phyloP scores from a whole-genome alignment of 2,888 invertebrate genomes.

The Drosophila melanosoma region DNA sequence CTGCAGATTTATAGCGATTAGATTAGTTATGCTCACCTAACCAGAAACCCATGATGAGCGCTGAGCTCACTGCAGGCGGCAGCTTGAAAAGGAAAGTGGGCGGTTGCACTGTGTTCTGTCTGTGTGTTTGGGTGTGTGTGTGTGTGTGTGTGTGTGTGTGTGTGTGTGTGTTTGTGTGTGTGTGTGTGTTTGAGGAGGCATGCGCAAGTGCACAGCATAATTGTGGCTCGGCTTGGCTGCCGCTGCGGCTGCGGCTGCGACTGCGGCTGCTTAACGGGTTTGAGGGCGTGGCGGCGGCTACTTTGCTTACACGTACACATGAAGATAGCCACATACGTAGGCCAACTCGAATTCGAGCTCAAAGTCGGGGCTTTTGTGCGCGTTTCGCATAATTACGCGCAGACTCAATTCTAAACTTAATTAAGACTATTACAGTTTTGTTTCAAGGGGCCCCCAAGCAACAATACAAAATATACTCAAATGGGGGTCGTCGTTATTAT shows the following conservation, averaged over 20 bases:
- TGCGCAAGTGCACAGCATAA: slow-evolving; percentile 56
- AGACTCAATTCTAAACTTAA: slow-evolving; percentile 76
- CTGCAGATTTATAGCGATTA: slow-evolving; percentile 58
- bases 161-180: not conserved
- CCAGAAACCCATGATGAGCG: slow-evolving; percentile 48
- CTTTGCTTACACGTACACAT: slow-evolving; percentile 61
- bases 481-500: not conserved
- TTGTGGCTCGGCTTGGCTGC: slow-evolving; percentile 46
- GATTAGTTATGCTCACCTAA: slow-evolving; percentile 76
- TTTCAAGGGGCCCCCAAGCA: slow-evolving; percentile 13
- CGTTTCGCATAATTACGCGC: slow-evolving; percentile 82
- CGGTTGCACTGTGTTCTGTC: slow-evolving; percentile 22
- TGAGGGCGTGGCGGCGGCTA: slow-evolving; percentile 28
- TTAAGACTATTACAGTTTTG: slow-evolving; percentile 75
- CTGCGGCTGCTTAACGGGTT: slow-evolving; percentile 26
- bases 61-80: slow-evolving; percentile 56
- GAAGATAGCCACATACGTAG: slow-evolving; percentile 9
- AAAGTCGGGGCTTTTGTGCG: slow-evolving; percentile 43
- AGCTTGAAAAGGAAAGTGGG: slow-evolving; percentile 76
- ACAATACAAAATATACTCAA: slow-evolving; percentile 14
- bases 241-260: slow-evolving; percentile 8
- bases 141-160: not conserved
- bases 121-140: not conserved
- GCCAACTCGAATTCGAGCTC: slow-evolving; percentile 3
- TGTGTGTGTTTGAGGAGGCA: slow-evolving; percentile 11